Evolutionary conservation across 2,888 invertebrate genomes (phyloP).

Genomic region (Scaptomyza reducta): DNA sequence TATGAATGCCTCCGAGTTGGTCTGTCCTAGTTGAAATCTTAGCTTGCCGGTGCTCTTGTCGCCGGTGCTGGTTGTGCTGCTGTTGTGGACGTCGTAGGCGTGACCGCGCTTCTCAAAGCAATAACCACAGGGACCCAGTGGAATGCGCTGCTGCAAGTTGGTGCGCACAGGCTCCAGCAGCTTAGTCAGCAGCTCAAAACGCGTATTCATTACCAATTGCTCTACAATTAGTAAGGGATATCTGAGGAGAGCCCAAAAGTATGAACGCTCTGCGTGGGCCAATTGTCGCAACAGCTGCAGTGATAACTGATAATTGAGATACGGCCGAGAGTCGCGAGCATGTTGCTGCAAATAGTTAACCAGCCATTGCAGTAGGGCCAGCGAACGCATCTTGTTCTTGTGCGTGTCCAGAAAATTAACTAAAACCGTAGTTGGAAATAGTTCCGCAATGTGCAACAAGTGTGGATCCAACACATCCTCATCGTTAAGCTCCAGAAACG

Average conservation of each 20-base stretch:
- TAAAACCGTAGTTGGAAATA: slow-evolving; percentile 87
- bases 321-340: slow-evolving; percentile 72
- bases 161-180: slow-evolving; percentile 87
- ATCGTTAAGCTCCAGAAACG: slow-evolving; percentile 73
- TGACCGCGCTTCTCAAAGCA: slow-evolving; percentile 82
- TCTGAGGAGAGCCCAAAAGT: slow-evolving; percentile 88
- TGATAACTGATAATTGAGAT: slow-evolving; percentile 88
- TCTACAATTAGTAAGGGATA: slow-evolving; percentile 92
- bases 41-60: slow-evolving; percentile 45
- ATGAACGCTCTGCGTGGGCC: slow-evolving; percentile 85
- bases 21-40: slow-evolving; percentile 73
- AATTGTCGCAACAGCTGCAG: slow-evolving; percentile 88
- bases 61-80: slow-evolving; percentile 15
- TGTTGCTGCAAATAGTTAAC: slow-evolving; percentile 86
- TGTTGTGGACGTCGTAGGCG: slow-evolving; percentile 75
- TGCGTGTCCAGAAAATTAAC: slow-evolving; percentile 87
- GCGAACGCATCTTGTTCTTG: slow-evolving; percentile 87
- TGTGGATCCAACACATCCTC: slow-evolving; percentile 79
- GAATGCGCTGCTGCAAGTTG: slow-evolving; percentile 50
- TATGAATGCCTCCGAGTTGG: slow-evolving; percentile 82
- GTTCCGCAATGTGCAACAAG: slow-evolving; percentile 86
- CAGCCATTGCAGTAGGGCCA: slow-evolving; percentile 88
- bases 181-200: slow-evolving; percentile 88
- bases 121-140: slow-evolving; percentile 70
- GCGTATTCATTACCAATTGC: slow-evolving; percentile 94